Conservation (phyloP, 1,140 invertebrate species). For the Piezodorus guildinii region DNA sequence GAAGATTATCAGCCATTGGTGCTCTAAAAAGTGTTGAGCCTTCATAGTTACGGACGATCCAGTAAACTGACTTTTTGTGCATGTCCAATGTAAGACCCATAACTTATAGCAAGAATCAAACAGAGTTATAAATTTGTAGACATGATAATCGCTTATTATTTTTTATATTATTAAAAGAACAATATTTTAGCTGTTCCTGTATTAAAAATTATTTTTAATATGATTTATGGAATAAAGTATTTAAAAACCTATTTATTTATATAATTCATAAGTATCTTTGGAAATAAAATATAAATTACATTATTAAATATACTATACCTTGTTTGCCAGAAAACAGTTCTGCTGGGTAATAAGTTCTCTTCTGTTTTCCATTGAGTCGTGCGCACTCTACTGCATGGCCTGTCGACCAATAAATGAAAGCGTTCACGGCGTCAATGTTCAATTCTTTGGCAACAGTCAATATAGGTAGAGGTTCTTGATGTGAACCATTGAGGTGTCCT, state of each 20-base stretch:
- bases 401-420: slow-evolving; percentile 80
- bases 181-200: no score
- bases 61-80: slow-evolving; percentile 58
- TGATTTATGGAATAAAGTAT: no score
- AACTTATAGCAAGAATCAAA: slow-evolving; percentile 38
- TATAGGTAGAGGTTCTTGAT: slow-evolving; percentile 62
- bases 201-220: no score
- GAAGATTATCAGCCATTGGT: slow-evolving; percentile 44
- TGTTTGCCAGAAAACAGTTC: slow-evolving; percentile 66
- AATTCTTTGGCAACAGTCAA: slow-evolving; percentile 66
- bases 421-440: slow-evolving; percentile 66
- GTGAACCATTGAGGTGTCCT: slow-evolving; percentile 50
- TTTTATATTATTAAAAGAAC: no score
- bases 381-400: slow-evolving; percentile 66
- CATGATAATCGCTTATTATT: no score
- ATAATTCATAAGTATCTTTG: no score
- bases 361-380: slow-evolving; percentile 62
- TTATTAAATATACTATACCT: slow-evolving; percentile 35
- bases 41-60: slow-evolving; percentile 62
- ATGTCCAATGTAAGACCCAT: slow-evolving; percentile 71
- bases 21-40: slow-evolving; percentile 59
- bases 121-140: no score
- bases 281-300: neutral
- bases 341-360: slow-evolving; percentile 56
- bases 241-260: no score